Conservation (phyloP, 2,888 invertebrate genomes). For the Eurytoma californica region DNA sequence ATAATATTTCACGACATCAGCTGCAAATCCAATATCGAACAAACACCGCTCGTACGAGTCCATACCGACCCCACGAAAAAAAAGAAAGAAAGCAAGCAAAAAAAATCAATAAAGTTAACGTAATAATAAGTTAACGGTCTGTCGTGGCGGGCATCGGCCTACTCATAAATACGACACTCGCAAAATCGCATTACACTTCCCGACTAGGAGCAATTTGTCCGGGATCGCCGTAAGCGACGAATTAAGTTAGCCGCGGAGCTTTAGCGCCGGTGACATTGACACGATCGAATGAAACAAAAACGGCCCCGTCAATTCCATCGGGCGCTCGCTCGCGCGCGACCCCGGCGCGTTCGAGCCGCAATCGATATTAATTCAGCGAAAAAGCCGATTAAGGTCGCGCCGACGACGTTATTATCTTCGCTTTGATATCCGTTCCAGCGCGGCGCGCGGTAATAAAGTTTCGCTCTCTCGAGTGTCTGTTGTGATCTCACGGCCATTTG, state of each 20-base stretch:
- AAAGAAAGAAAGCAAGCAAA: too few relatives aligned
- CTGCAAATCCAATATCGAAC: too few relatives aligned
- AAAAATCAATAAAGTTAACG: too few relatives aligned
- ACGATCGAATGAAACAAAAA: conserved; percentile 22
- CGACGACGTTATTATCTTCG: conserved; percentile 34
- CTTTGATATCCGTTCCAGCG: conserved; percentile 1
- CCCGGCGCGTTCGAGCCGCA: not conserved
- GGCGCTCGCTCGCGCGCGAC: too few relatives aligned
- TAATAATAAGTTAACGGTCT: too few relatives aligned
- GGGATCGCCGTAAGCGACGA: not conserved
- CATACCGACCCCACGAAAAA: too few relatives aligned
- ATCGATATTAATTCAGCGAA: conserved; percentile 31
- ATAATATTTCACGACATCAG: too few relatives aligned
- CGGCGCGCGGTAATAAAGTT: conserved; percentile 23
- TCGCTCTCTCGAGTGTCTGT: not conserved
- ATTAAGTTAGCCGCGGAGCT: conserved; percentile 13
- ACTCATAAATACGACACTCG: too few relatives aligned
- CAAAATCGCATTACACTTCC: not conserved
- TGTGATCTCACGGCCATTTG: not conserved
- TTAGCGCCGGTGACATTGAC: not conserved
- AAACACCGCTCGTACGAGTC: too few relatives aligned
- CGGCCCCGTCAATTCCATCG: conserved; percentile 6
- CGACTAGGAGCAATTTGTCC: not conserved
- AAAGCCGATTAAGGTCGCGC: conserved; percentile 27
- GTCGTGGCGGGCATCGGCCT: too few relatives aligned